A percentile compares a stretch with the other conserved stretches of the same genome.
phyloP scores from a whole-genome alignment of 2,113 vertebrate species.

The Synchiropus splendidus region DNA sequence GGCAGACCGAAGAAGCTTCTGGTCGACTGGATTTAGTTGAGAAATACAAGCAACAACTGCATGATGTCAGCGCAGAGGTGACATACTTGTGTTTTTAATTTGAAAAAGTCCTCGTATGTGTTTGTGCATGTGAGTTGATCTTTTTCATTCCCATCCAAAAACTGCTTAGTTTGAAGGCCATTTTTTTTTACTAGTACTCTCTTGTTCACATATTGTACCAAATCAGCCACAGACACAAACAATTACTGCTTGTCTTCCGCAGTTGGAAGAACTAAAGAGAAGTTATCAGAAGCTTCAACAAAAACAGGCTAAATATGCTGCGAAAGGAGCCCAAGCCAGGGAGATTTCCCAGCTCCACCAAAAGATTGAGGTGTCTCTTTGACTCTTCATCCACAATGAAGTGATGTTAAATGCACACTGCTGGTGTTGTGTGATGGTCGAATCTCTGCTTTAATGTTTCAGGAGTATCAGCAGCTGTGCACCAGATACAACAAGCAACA shows the following conservation, averaged over 20 bases:
- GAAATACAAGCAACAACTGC: slow-evolving; percentile 82
- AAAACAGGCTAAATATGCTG: slow-evolving; percentile 69
- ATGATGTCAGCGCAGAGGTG: slow-evolving; percentile 80
- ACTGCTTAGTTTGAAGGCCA: too few relatives aligned
- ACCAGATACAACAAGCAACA: slow-evolving; percentile 78
- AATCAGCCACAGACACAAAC: too few relatives aligned
- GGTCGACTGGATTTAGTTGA: slow-evolving; percentile 66
- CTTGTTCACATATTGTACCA: too few relatives aligned
- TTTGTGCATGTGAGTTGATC: neutral
- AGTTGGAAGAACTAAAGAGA: slow-evolving; percentile 30
- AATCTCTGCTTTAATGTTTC: slow-evolving; percentile 14
- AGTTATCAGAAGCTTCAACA: slow-evolving; percentile 88
- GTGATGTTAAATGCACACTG: neutral
- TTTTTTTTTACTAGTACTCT: too few relatives aligned
- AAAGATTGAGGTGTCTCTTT: slow-evolving; percentile 72
- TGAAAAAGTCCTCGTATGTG: neutral
- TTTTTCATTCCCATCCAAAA: neutral
- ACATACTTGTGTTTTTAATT: slow-evolving; percentile 1
- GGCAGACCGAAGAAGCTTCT: slow-evolving; percentile 68
- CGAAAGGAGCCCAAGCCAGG: slow-evolving; percentile 56
- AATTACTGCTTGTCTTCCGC: too few relatives aligned
- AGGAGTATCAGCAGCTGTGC: slow-evolving; percentile 86
- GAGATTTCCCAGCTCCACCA: slow-evolving; percentile 60
- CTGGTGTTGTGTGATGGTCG: neutral
- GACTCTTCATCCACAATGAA: neutral